Evolutionary conservation across 2,797 vertebrate genomes (phyloP).

Genomic region (Uromys caudimaculatus): DNA sequence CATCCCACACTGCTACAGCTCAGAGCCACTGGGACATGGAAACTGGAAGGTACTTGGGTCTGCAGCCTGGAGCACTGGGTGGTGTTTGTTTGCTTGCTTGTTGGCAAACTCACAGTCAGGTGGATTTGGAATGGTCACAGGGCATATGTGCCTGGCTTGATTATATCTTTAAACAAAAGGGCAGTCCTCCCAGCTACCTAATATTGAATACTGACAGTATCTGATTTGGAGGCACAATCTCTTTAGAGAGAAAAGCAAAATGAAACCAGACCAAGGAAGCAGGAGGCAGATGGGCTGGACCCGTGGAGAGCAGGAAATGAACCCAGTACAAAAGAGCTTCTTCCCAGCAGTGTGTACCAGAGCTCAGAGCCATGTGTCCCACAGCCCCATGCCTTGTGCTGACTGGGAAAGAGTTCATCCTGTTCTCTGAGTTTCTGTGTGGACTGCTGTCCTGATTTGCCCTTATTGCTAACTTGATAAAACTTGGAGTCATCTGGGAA

Average conservation of each 20-base stretch:
- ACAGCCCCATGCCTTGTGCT: not conserved
- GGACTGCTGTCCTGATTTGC: not conserved
- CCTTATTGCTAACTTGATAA: not conserved
- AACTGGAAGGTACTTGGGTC: not conserved
- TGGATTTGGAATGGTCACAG: not conserved
- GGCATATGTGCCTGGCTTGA: not conserved
- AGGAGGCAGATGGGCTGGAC: not conserved
- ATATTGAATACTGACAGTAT: not conserved
- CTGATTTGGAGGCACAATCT: not conserved
- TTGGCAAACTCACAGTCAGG: not conserved
- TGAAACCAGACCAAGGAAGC: not conserved
- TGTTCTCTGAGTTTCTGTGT: not conserved
- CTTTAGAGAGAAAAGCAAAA: slow-evolving; percentile 28
- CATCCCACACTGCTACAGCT: not conserved
- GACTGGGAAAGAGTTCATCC: not conserved
- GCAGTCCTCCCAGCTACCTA: not conserved
- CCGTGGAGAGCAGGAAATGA: slow-evolving; percentile 18
- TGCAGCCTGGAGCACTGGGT: not conserved
- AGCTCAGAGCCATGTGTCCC: not conserved
- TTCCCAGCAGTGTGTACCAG: not conserved
- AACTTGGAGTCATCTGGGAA: not conserved
- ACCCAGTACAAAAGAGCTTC: not conserved
- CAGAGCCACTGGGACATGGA: not conserved
- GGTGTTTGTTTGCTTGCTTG: not conserved
- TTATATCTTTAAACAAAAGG: not conserved